phyloP scores from a whole-genome alignment of 2,797 vertebrate species.

The Macrochelys suwanniensis region DNA sequence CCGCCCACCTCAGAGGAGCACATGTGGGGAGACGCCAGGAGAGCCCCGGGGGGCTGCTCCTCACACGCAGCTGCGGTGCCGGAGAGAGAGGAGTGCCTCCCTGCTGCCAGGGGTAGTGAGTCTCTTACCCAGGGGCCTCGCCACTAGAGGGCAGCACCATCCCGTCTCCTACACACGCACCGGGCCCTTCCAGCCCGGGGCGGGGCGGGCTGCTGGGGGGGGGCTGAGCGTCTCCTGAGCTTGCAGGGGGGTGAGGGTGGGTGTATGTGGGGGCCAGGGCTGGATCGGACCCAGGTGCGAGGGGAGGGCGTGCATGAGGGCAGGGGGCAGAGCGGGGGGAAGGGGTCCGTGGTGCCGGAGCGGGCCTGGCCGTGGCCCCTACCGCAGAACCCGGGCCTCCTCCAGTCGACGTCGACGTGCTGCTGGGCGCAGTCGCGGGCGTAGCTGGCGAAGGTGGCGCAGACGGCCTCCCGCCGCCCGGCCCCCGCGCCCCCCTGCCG shows the following conservation, averaged over 20 bases:
- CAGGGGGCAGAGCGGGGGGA: neutral
- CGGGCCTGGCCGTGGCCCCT: neutral
- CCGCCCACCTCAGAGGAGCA: neutral
- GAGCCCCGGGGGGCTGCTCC: too few relatives aligned
- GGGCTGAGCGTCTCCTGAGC: neutral
- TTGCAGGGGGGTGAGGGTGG: neutral
- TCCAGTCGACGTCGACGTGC: conserved; percentile 84
- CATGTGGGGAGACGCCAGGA: too few relatives aligned
- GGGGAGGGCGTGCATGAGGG: neutral
- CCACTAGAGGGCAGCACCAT: too few relatives aligned
- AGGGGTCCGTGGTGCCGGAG: neutral
- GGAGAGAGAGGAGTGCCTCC: neutral
- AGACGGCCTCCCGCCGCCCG: conserved; percentile 71
- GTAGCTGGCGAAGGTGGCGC: conserved; percentile 89
- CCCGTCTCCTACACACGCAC: too few relatives aligned
- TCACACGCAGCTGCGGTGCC: fast-evolving
- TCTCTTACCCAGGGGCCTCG: neutral
- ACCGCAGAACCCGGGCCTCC: conserved; percentile 87
- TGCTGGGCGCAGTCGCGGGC: conserved; percentile 88
- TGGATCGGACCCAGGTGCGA: neutral
- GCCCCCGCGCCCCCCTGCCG: conserved; percentile 11
- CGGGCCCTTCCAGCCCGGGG: too few relatives aligned
- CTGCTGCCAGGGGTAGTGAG: neutral
- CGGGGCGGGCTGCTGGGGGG: too few relatives aligned
- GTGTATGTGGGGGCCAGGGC: neutral